phyloP scores from a whole-genome alignment of 2,888 invertebrate species.

The Coelopa pilipes region DNA sequence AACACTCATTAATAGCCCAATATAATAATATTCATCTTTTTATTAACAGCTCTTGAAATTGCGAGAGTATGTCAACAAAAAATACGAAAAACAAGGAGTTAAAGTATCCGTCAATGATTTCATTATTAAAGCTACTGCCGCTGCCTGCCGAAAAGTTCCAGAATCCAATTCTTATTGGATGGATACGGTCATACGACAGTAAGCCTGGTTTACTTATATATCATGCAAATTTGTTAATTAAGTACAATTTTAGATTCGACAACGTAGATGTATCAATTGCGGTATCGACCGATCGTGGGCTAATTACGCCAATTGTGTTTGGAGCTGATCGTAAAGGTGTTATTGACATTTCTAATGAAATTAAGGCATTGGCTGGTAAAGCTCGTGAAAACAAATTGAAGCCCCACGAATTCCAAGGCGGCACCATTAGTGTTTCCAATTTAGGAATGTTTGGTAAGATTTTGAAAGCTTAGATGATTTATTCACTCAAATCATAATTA shows the following conservation, averaged over 20 bases:
- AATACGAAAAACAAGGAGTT: slow-evolving; percentile 80
- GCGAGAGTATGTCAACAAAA: slow-evolving; percentile 82
- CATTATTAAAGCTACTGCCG: slow-evolving; percentile 91
- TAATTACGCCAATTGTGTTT: slow-evolving; percentile 97
- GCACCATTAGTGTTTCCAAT: slow-evolving; percentile 94
- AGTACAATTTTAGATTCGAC: slow-evolving; percentile 73
- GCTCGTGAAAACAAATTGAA: slow-evolving; percentile 90
- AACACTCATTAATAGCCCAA: not conserved
- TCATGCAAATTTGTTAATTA: not conserved
- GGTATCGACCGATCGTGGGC: slow-evolving; percentile 92
- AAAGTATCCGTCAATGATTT: slow-evolving; percentile 97
- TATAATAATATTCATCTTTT: not conserved
- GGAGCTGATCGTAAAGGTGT: slow-evolving; percentile 91
- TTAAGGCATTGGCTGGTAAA: slow-evolving; percentile 83
- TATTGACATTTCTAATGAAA: slow-evolving; percentile 81
- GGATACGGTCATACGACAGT: slow-evolving; percentile 92
- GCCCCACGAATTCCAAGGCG: slow-evolving; percentile 96
- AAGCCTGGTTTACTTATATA: slow-evolving; percentile 63
- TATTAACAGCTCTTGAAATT: slow-evolving; percentile 70
- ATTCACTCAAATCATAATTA: not conserved
- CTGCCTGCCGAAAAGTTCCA: slow-evolving; percentile 89
- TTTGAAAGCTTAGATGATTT: not conserved
- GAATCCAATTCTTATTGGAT: slow-evolving; percentile 96
- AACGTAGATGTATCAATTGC: slow-evolving; percentile 97
- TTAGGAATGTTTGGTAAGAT: slow-evolving; percentile 88